Evolutionary conservation across 2,888 invertebrate species (phyloP).

Genomic region (Xanthorhoe designata): DNA sequence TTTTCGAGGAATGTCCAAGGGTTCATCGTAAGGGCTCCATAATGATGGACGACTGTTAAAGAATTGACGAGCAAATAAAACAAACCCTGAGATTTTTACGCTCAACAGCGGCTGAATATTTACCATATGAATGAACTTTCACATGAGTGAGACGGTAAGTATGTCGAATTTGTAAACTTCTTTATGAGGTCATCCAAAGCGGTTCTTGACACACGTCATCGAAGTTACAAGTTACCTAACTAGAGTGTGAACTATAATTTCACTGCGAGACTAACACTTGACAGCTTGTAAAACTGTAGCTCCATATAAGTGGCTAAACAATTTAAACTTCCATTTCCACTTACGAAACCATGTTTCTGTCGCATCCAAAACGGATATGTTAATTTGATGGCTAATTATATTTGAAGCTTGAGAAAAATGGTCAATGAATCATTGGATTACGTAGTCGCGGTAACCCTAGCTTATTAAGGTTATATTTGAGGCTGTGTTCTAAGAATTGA

Average conservation of each 20-base stretch:
- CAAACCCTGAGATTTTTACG: constrained; percentile 36
- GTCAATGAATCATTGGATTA: constrained; percentile 50
- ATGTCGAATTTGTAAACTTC: constrained; percentile 68
- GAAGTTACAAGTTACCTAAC: constrained; percentile 31
- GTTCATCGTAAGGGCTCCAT: constrained; percentile 28
- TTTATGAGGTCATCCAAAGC: constrained; percentile 46
- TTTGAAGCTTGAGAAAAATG: constrained; percentile 32
- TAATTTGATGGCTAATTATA: constrained; percentile 34
- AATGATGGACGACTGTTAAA: constrained; percentile 44
- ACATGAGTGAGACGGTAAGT: constrained; percentile 72
- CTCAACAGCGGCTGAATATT: constrained; percentile 37
- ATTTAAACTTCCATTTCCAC: constrained; percentile 37
- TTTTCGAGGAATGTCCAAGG: constrained; percentile 36
- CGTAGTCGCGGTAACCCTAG: constrained; percentile 44
- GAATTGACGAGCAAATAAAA: constrained; percentile 42
- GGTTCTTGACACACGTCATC: constrained; percentile 48
- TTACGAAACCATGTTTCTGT: constrained; percentile 34
- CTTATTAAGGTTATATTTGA: constrained; percentile 38
- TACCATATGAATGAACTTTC: constrained; percentile 65
- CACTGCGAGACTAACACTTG: constrained; percentile 31
- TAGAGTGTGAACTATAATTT: constrained; percentile 29
- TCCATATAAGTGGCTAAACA: constrained; percentile 29
- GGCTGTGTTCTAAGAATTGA: constrained; percentile 53
- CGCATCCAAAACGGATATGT: constrained; percentile 44
- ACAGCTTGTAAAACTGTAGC: constrained; percentile 32